phyloP scores from a whole-genome alignment of 2,797 vertebrate species.

The Kryptolebias ocellatus region DNA sequence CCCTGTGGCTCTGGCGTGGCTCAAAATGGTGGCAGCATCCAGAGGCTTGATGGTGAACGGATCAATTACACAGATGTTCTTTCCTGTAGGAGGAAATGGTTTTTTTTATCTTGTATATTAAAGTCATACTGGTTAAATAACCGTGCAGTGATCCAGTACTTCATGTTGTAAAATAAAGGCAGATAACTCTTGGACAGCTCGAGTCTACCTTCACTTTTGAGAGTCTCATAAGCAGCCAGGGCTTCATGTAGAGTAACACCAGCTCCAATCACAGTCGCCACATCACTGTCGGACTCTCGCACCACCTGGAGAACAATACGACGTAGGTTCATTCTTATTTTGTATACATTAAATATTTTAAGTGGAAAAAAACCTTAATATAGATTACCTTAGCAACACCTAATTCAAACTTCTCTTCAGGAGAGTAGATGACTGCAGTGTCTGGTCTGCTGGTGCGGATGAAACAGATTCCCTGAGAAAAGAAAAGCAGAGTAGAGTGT shows the following conservation, averaged over 20 bases:
- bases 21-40: slow-evolving; percentile 85
- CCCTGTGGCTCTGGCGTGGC: slow-evolving; percentile 83
- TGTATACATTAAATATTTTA: too few species aligned
- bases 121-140: not conserved
- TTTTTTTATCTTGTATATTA: not conserved
- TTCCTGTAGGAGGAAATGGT: slow-evolving; percentile 65
- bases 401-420: slow-evolving; percentile 85
- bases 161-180: not conserved
- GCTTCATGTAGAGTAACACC: slow-evolving; percentile 90
- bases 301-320: slow-evolving; percentile 79
- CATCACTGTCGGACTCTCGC: slow-evolving; percentile 80
- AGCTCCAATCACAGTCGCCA: slow-evolving; percentile 87
- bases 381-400: slow-evolving; percentile 86
- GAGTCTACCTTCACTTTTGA: slow-evolving; percentile 84
- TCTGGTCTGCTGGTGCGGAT: slow-evolving; percentile 89
- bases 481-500: slow-evolving; percentile 5
- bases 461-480: slow-evolving; percentile 88
- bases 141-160: fast-evolving
- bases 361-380: too few species aligned
- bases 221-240: slow-evolving; percentile 82
- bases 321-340: too few species aligned
- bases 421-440: slow-evolving; percentile 80
- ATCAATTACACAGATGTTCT: slow-evolving; percentile 87
- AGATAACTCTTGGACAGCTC: slow-evolving; percentile 32
- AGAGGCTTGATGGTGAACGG: slow-evolving; percentile 92